Base-by-base conservation (phyloP, 2,888 invertebrate genomes). In the Dasysyrphus albostriatus region DNA sequence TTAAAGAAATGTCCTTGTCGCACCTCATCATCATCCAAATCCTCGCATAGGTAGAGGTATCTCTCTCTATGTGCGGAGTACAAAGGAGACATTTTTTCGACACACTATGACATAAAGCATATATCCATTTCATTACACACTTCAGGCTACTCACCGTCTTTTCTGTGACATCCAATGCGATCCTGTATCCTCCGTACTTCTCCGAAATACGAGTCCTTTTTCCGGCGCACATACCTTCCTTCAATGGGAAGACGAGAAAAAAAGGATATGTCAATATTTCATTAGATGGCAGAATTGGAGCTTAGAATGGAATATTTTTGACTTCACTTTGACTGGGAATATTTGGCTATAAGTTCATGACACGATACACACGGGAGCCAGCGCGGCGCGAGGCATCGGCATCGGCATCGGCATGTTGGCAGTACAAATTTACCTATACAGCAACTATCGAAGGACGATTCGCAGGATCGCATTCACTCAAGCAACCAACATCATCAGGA, bases 1-100 rank as follows among this genome's bases (percentile, higher is more conserved):
- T 54, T 54, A 54, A 54, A 14, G 54, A 54, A 54, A 54, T 54
- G 29, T 54, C 54, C 54, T 54, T 54, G 54, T 54, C 54, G 54
- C 54, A 88, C 88, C 85, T 88, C 88, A 85, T 83, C 83, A 54
- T 24, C 42, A 42, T 83, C 88, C 72, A 19, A 49, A 49, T 47
- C 49, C 49, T 49, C 4, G 16, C 16, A 63, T 44, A 44, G 1
- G 14, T 32, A 58, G n/a, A n/a, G n/a, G n/a, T n/a, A n/a, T n/a
- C n/a, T 29, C n/a, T 2, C 7, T 16, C 16, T 32, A 16, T 32
- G 1, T 37, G n/a, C n/a, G 0, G 7, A 49, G n/a, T 24, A 85
- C 85, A 85, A 82, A 88, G 58, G 85, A 69, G 16, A 65, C 65
- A 79, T 78, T 85, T 83, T 85, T 81, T 85, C 73, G 75, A 80